phyloP scores from a whole-genome alignment of 2,888 invertebrate species.

The Molorchus minor region DNA sequence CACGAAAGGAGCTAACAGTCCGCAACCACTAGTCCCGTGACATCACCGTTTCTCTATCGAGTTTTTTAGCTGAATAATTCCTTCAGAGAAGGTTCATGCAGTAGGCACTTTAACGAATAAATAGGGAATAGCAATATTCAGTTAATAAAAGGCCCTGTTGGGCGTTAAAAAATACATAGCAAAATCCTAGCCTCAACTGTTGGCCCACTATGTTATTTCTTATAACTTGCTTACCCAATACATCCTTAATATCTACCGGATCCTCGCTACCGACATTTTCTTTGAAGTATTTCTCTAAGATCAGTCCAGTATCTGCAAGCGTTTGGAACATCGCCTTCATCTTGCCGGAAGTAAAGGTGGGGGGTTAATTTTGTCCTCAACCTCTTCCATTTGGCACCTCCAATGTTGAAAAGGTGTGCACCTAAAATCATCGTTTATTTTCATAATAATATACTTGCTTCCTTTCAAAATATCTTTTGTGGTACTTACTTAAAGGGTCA shows the following conservation, averaged over 20 bases:
- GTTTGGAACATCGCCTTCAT: conserved; percentile 58
- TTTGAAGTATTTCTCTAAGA: conserved; percentile 16
- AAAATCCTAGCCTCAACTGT: no score
- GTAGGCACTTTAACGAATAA: no score
- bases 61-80: no score
- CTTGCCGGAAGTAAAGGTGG: conserved; percentile 56
- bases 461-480: neutral
- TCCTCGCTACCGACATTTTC: conserved; percentile 1
- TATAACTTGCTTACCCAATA: no score
- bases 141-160: no score
- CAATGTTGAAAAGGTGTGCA: conserved; percentile 3
- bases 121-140: no score
- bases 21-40: no score
- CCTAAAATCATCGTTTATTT: neutral
- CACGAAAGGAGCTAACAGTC: no score
- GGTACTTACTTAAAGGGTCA: conserved; percentile 58
- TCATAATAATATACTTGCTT: neutral
- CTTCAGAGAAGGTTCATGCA: no score
- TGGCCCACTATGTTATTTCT: no score
- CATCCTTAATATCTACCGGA: conserved; percentile 4
- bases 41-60: no score
- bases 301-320: conserved; percentile 31
- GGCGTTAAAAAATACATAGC: no score
- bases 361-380: conserved; percentile 52
- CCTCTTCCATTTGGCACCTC: conserved; percentile 68